phyloP scores from a whole-genome alignment of 2,113 vertebrate species.

The Herpetotheres cachinnans region DNA sequence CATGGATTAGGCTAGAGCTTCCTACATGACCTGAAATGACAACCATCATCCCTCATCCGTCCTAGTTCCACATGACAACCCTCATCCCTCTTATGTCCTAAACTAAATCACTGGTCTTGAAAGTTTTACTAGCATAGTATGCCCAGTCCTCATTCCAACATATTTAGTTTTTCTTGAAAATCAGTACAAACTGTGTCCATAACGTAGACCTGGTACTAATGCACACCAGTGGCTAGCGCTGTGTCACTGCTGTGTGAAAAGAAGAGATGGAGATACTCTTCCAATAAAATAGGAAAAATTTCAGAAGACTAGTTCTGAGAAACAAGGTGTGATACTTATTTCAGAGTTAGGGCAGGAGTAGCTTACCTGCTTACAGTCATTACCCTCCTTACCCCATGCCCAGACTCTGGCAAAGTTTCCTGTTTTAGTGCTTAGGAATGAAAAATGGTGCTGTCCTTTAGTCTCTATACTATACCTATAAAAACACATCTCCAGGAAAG shows the following conservation, averaged over 20 bases:
- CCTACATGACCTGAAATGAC: neutral
- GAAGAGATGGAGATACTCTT: neutral
- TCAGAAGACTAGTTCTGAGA: neutral
- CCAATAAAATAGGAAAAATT: neutral
- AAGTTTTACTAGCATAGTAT: neutral
- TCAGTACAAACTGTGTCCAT: neutral
- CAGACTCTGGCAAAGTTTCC: neutral
- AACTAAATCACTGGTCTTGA: neutral
- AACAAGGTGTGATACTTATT: neutral
- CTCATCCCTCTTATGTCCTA: neutral
- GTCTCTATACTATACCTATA: neutral
- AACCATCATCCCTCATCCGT: neutral
- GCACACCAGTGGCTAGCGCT: neutral
- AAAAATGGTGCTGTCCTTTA: neutral
- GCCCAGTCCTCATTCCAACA: neutral
- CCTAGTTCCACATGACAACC: neutral
- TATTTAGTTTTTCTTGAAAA: neutral
- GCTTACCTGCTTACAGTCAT: neutral
- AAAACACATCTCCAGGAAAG: neutral
- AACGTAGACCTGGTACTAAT: neutral
- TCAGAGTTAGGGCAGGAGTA: neutral
- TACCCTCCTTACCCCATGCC: neutral
- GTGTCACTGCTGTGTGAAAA: neutral
- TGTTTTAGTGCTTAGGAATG: neutral
- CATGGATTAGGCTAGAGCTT: neutral